These are phyloP conservation scores for Gallirallus australis DNA, from an alignment of 2,797 vertebrate species.

Conservation along the genomic window DNA sequence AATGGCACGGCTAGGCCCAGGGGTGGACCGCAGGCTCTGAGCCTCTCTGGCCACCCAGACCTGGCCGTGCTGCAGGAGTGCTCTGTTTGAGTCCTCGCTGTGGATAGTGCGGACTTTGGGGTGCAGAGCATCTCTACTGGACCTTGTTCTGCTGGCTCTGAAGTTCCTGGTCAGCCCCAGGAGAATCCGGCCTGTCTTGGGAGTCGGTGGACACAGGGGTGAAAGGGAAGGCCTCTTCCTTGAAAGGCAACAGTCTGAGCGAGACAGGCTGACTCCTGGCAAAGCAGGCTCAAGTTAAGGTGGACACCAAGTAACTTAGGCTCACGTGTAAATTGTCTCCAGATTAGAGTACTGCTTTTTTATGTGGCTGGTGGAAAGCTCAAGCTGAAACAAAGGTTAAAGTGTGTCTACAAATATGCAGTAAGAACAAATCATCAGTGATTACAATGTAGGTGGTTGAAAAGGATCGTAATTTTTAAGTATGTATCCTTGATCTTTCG, in stretches of 20 bases:
- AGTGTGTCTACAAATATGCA: neutral
- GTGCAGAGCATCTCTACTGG: neutral
- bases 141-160: neutral
- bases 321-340: neutral
- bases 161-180: neutral
- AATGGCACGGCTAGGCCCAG: fast-evolving
- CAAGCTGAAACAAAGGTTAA: neutral
- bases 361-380: neutral
- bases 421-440: neutral
- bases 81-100: fast-evolving
- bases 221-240: neutral
- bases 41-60: neutral
- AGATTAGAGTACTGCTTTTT: neutral
- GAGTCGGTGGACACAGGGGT: neutral
- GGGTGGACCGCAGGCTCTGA: neutral
- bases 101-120: neutral
- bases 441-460: neutral
- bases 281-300: neutral
- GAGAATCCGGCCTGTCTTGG: neutral
- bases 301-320: neutral
- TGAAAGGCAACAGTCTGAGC: neutral
- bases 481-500: neutral
- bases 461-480: neutral
- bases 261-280: neutral
- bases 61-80: fast-evolving